Percentiles rank a stretch among this genome's conserved stretches.
Evolutionary conservation across 64 coral and sea anemone species (phyloP).

Genomic region (Montipora efflorescens): DNA sequence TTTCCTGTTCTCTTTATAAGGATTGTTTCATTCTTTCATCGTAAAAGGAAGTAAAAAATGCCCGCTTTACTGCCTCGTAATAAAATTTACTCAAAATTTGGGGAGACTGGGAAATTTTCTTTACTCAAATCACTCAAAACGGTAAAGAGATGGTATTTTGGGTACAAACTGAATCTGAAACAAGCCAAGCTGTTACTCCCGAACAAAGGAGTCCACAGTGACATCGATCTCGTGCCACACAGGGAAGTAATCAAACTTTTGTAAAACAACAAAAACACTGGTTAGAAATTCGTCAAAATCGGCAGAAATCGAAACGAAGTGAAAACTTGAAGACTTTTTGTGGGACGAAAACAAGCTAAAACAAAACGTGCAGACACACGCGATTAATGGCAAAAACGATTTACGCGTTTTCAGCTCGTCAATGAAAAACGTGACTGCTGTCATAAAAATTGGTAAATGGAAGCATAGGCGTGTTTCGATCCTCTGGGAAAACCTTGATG

Average conservation of each 20-base stretch:
- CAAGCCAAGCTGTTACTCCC: neutral
- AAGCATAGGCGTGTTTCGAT: neutral
- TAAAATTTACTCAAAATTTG: neutral
- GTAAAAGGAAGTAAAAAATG: neutral
- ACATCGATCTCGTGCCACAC: neutral
- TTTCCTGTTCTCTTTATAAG: neutral
- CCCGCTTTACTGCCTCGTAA: neutral
- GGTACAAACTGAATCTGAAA: neutral
- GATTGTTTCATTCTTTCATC: neutral
- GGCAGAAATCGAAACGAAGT: neutral
- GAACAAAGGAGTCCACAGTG: neutral
- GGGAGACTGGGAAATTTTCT: too few relatives aligned
- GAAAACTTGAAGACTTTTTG: neutral
- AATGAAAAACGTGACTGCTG: constrained; percentile 53
- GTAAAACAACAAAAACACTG: constrained; percentile 16
- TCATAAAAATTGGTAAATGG: constrained; percentile 24
- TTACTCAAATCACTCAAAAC: neutral
- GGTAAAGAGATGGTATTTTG: neutral
- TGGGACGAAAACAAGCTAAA: neutral
- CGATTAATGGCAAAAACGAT: constrained; percentile 17
- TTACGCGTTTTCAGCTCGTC: constrained; percentile 34
- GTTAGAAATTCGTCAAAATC: neutral
- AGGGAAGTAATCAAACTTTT: neutral
- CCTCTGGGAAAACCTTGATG: neutral
- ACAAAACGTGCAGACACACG: neutral